A percentile compares a stretch with the other conserved stretches of the same genome.
These are phyloP conservation scores for Elaphurus davidianus DNA, from an alignment of 2,113 vertebrate species.

Conservation along the genomic window DNA sequence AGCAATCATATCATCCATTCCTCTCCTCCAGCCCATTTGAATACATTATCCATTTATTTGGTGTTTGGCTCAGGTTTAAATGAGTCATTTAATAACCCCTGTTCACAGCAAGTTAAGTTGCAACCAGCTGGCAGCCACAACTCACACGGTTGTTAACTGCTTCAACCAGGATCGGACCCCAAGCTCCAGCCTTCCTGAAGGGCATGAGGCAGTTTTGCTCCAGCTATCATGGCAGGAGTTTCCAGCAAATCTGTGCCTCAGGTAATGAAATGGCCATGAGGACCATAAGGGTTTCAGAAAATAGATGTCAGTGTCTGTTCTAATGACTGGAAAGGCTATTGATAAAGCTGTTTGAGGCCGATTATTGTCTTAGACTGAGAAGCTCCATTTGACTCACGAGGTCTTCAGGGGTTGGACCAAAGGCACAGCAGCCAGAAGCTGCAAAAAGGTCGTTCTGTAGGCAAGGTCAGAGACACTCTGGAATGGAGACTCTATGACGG, in stretches of 20 bases:
- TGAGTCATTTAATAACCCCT: slow-evolving; percentile 57
- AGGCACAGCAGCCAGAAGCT: not conserved
- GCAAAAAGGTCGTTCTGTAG: slow-evolving; percentile 28
- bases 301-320: slow-evolving; percentile 42
- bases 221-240: slow-evolving; percentile 33
- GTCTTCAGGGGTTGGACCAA: not conserved
- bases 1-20: not conserved
- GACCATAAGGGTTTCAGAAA: slow-evolving; percentile 40
- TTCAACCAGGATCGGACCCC: not conserved
- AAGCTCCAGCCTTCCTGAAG: not conserved
- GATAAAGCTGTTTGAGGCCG: slow-evolving; percentile 46
- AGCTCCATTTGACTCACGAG: not conserved
- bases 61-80: slow-evolving; percentile 63
- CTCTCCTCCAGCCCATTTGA: slow-evolving; percentile 32
- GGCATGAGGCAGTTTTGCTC: not conserved
- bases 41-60: slow-evolving; percentile 55
- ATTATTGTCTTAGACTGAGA: slow-evolving; percentile 28
- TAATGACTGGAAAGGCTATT: slow-evolving; percentile 48
- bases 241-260: slow-evolving; percentile 42
- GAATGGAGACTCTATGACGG: not conserved
- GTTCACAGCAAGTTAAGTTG: slow-evolving; percentile 61
- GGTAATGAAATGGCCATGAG: slow-evolving; percentile 51
- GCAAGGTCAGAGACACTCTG: slow-evolving; percentile 25
- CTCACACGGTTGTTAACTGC: slow-evolving; percentile 50
- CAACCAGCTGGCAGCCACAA: slow-evolving; percentile 64